Base-by-base conservation (phyloP, 2,797 vertebrate genomes). In the Neosilurus mollespiculum region DNA sequence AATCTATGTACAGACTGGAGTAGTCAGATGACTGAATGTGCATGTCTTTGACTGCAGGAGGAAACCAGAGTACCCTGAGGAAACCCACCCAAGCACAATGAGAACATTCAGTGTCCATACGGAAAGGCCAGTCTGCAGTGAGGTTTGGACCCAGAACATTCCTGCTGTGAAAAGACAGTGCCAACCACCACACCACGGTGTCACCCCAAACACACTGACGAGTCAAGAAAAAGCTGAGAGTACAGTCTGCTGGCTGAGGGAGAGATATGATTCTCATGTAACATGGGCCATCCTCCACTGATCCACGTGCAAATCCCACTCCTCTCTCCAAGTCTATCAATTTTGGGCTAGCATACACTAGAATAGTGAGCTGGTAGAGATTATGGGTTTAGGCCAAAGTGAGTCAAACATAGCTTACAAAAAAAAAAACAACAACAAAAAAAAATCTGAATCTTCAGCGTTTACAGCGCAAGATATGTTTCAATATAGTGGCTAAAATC, bases 351-450 rank as follows among this genome's bases (percentile, higher is more conserved):
- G 43, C 59, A 69, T 49, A 65, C 72, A 81, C 69, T 72, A 73
- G 72, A 85, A 78, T 65, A 61, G 72, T 71, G 53, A 85, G 78
- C 61, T 75, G 77, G 85, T 53, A 66, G 69, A 84, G 87, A 85
- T 84, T 88, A 83, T 61, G 54, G 66, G 78, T 78, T 76, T 34
- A 54, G 76, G 54, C 54, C 67, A 79, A 81, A 83, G 26, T 10
- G 84, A 62, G 72, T 87, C 80, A n/a, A n/a, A 77, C 43, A 30
- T 64, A 78, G 62, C 78, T 79, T 72, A 11, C 51, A 18, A n/a
- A 78, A 69, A 20, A 7, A 22, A 22, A 37, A 10, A 62, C 1
- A 62, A 22, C 0, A 22, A 64, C 1, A 30, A 30, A 2, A 75
- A 12, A 37, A 58, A 0, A 15, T 65, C 70, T 20, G 34, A 84